These are phyloP conservation scores for Encarsia formosa DNA, from an alignment of 2,888 invertebrate genomes.

Conservation along the genomic window DNA sequence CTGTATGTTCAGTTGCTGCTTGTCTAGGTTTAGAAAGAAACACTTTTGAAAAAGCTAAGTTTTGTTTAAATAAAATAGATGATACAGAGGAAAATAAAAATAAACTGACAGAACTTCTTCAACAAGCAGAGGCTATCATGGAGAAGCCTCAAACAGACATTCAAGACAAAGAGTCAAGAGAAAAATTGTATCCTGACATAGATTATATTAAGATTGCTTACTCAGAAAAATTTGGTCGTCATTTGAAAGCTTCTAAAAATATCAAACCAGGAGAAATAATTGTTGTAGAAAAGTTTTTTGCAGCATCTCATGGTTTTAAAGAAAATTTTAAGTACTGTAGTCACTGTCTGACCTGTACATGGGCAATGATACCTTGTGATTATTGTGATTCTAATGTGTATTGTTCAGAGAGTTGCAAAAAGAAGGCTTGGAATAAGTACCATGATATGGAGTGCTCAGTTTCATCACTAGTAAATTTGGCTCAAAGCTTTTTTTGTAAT, in stretches of 20 bases:
- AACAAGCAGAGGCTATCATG: background rate
- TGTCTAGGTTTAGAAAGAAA: too few species aligned
- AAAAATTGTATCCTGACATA: background rate
- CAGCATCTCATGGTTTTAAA: background rate
- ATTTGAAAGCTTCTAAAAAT: background rate
- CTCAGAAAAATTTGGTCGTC: background rate
- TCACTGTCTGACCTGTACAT: background rate
- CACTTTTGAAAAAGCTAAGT: background rate
- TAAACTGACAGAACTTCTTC: background rate
- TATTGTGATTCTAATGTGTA: background rate
- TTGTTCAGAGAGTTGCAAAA: too few species aligned
- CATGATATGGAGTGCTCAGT: background rate
- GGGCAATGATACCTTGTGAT: background rate
- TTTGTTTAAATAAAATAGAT: background rate
- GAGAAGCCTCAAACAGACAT: background rate
- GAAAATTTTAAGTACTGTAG: background rate
- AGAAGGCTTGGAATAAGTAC: conserved; percentile 1
- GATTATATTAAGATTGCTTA: background rate
- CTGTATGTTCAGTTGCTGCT: too few species aligned
- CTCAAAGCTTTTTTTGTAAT: too few species aligned
- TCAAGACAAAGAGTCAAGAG: background rate
- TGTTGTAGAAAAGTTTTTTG: background rate
- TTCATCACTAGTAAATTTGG: too few species aligned
- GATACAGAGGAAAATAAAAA: background rate
- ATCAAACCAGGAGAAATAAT: too few species aligned